Conservation (phyloP, 2,888 invertebrate species). For the Eulithis testata region DNA sequence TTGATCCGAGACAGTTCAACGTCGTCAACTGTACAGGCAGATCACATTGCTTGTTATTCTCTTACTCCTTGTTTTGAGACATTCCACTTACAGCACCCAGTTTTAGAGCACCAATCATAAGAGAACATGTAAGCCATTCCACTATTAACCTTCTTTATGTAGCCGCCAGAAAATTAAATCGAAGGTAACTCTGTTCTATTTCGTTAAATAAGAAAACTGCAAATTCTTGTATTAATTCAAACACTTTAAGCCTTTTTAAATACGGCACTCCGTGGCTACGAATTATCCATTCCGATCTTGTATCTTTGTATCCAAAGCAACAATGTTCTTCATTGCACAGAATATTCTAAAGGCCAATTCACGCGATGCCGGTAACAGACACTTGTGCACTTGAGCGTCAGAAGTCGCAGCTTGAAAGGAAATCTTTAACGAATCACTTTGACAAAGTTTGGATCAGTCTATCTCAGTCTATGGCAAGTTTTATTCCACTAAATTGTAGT, state of each 20-base stretch:
- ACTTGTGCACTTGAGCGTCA: slow-evolving; percentile 27
- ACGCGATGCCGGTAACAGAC: slow-evolving; percentile 34
- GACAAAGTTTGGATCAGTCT: slow-evolving; percentile 25
- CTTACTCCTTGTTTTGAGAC: no score
- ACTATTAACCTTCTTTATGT: no score
- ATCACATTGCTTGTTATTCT: no score
- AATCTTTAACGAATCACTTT: slow-evolving; percentile 34
- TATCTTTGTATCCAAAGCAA: slow-evolving; percentile 24
- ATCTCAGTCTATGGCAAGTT: slow-evolving; percentile 23
- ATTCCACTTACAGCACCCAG: no score
- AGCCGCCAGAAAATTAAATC: no score
- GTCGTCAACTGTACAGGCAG: neutral
- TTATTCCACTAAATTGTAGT: slow-evolving; percentile 1
- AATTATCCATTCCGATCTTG: neutral
- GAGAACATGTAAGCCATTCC: no score
- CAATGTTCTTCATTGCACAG: slow-evolving; percentile 25
- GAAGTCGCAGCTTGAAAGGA: slow-evolving; percentile 26
- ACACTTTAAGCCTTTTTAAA: no score
- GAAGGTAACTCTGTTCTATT: no score
- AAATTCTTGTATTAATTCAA: no score
- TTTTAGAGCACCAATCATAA: no score
- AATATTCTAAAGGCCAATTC: slow-evolving; percentile 29
- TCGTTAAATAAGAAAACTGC: no score
- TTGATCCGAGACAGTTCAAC: slow-evolving; percentile 2
- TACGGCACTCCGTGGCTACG: no score